A percentile compares a stretch with the other conserved stretches of the same genome.
Conservation (phyloP, 2,113 vertebrate species). For the Corythoichthys intestinalis region DNA sequence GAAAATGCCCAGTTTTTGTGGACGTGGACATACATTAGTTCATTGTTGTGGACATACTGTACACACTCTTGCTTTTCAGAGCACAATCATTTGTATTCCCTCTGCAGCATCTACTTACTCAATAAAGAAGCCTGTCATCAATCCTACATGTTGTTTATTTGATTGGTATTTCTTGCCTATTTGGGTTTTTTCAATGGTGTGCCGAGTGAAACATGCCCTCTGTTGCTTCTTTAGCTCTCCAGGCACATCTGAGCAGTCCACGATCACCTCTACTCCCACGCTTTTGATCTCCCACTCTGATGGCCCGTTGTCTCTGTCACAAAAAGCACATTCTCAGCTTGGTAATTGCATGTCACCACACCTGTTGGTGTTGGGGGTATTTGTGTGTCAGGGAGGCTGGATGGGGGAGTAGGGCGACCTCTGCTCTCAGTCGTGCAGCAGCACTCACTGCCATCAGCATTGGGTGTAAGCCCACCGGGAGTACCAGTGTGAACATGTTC, state of each 20-base stretch:
- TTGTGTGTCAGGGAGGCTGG: background rate
- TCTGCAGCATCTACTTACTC: background rate
- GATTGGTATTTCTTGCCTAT: conserved; percentile 14
- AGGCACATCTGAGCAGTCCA: conserved; percentile 20
- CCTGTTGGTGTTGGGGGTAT: conserved; percentile 54
- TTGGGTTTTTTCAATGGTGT: conserved; percentile 10
- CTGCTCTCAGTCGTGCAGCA: conserved; percentile 28
- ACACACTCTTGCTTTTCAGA: conserved; percentile 22
- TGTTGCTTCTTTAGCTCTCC: background rate
- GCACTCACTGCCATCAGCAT: conserved; percentile 19
- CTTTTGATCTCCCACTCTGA: conserved; percentile 46
- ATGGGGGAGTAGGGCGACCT: conserved; percentile 20
- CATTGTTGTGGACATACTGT: background rate
- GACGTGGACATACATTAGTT: background rate
- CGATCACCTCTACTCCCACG: conserved; percentile 31
- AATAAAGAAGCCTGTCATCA: conserved; percentile 34
- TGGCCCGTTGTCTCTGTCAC: conserved; percentile 51
- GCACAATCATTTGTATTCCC: conserved; percentile 25
- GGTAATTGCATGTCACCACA: conserved; percentile 65
- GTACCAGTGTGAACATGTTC: conserved; percentile 20
- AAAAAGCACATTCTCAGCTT: conserved; percentile 46
- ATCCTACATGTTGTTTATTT: conserved; percentile 11
- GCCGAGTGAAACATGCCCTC: background rate
- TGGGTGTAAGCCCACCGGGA: conserved; percentile 25
- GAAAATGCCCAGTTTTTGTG: background rate